Evolutionary conservation across 2,797 vertebrate genomes (phyloP).

Genomic region (Enteromius paludinosus): DNA sequence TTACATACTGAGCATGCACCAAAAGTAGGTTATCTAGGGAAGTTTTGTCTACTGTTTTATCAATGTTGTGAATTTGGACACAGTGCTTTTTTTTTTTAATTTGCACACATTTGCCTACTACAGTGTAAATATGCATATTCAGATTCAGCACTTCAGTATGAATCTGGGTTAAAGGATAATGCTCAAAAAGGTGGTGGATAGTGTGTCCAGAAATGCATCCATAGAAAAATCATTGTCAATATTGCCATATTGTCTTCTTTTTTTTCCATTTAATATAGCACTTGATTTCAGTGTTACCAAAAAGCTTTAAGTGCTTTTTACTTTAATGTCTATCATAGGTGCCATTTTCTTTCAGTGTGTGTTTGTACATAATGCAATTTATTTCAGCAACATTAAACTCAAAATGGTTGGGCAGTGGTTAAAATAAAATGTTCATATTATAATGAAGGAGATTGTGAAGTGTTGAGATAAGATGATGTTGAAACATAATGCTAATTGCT

Average conservation of each 20-base stretch:
- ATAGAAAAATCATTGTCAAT: not conserved
- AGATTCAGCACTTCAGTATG: not conserved
- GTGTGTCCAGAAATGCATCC: not conserved
- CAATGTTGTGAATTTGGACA: not conserved
- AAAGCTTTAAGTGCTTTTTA: not conserved
- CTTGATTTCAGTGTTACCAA: not conserved
- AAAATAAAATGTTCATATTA: slow-evolving; percentile 12
- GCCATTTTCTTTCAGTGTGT: not conserved
- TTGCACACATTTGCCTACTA: too few relatives aligned
- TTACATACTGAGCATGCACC: too few relatives aligned
- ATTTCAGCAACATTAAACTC: not conserved
- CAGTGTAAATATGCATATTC: not conserved
- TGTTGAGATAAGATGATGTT: not conserved
- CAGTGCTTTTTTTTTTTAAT: not conserved
- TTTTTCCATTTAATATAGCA: not conserved
- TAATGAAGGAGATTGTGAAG: not conserved
- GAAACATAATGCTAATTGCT: slow-evolving; percentile 11
- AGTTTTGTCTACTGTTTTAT: not conserved
- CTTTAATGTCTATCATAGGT: not conserved
- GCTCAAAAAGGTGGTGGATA: not conserved
- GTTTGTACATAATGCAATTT: not conserved
- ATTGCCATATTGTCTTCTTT: too few relatives aligned
- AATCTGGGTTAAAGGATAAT: not conserved
- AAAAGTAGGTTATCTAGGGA: not conserved
- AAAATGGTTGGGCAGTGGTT: not conserved